Conservation (phyloP, 2,888 invertebrate genomes). For the Pristionchus arcanus region DNA sequence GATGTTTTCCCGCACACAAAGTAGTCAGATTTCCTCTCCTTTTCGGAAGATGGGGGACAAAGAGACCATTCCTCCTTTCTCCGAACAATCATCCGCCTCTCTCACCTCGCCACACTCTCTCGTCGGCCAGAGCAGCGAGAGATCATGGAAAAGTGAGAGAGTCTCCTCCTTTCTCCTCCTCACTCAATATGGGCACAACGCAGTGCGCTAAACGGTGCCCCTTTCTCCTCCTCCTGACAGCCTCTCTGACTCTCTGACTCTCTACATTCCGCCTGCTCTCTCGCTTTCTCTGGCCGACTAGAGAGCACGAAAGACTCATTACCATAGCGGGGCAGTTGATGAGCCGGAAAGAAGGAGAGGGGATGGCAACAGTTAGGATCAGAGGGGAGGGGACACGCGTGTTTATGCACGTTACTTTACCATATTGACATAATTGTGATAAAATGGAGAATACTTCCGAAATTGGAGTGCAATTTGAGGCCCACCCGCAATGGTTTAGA, state of each 20-base stretch:
- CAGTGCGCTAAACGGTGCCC: slow-evolving; percentile 23
- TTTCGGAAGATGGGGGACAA: background rate
- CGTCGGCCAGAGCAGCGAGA: too few relatives aligned
- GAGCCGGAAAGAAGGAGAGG: slow-evolving; percentile 20
- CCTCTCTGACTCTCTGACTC: background rate
- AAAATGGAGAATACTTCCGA: too few relatives aligned
- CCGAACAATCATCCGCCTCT: too few relatives aligned
- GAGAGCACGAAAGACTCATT: background rate
- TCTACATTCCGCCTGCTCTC: background rate
- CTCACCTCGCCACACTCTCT: too few relatives aligned
- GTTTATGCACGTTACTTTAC: too few relatives aligned
- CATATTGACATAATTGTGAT: too few relatives aligned
- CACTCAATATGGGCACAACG: slow-evolving; percentile 34
- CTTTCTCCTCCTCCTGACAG: slow-evolving; percentile 2
- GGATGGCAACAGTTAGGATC: slow-evolving; percentile 2
- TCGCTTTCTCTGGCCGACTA: background rate
- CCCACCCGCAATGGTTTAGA: too few relatives aligned
- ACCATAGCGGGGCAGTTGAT: slow-evolving; percentile 17
- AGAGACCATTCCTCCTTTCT: slow-evolving; percentile 18
- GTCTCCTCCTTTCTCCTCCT: too few relatives aligned
- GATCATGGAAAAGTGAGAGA: too few relatives aligned
- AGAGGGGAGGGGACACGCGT: background rate
- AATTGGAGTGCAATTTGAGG: too few relatives aligned
- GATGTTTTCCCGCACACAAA: background rate
- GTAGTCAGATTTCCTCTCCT: background rate